Percentiles rank a stretch among this genome's conserved stretches.
These are phyloP conservation scores for Rhingia rostrata DNA, from an alignment of 2,888 invertebrate genomes.

Conservation along the genomic window DNA sequence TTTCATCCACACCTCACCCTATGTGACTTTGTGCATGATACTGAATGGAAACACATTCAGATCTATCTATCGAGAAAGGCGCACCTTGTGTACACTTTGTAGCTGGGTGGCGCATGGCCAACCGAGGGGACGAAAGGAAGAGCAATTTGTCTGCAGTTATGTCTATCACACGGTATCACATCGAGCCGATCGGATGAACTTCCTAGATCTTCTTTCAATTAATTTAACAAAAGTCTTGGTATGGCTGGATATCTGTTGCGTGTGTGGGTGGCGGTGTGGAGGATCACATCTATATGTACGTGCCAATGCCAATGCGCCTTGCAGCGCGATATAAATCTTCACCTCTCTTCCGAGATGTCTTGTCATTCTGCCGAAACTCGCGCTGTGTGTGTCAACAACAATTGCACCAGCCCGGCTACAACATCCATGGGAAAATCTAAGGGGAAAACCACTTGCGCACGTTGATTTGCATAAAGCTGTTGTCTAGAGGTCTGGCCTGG, in stretches of 20 bases:
- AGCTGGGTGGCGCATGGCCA: neutral
- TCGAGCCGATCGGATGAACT: slow-evolving; percentile 67
- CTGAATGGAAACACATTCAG: slow-evolving; percentile 44
- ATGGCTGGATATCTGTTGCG: slow-evolving; percentile 13
- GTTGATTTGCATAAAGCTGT: slow-evolving; percentile 56
- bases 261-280: slow-evolving; percentile 58
- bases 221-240: slow-evolving; percentile 57
- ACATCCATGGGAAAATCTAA: slow-evolving; percentile 71
- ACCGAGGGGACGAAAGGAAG: slow-evolving; percentile 44
- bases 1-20: slow-evolving; percentile 70
- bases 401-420: slow-evolving; percentile 37
- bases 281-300: slow-evolving; percentile 38
- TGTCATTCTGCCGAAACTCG: slow-evolving; percentile 55
- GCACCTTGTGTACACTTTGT: slow-evolving; percentile 62
- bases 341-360: slow-evolving; percentile 23
- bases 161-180: slow-evolving; percentile 68
- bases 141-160: slow-evolving; percentile 72
- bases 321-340: slow-evolving; percentile 50
- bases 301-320: slow-evolving; percentile 60
- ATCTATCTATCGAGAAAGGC: slow-evolving; percentile 66
- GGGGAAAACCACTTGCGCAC: slow-evolving; percentile 70
- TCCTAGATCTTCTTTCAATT: slow-evolving; percentile 74
- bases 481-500: slow-evolving; percentile 37
- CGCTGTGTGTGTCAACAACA: slow-evolving; percentile 65
- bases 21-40: slow-evolving; percentile 29